Evolutionary conservation across 2,113 vertebrate species (phyloP), one percentile per base, ranked within the genome.

Genomic region (Carassius auratus): DNA sequence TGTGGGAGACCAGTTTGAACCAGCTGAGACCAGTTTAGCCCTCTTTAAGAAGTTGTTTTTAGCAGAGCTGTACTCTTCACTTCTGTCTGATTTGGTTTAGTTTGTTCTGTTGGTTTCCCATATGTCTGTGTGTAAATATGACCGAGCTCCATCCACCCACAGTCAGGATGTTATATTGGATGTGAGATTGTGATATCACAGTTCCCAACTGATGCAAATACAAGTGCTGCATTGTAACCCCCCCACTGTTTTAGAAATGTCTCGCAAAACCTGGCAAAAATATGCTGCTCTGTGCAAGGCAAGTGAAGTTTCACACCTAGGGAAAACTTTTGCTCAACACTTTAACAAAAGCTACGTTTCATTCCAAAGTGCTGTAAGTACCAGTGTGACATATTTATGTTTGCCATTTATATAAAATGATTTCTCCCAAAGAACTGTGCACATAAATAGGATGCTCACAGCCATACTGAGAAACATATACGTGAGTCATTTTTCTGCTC

Each of bases 201-300:
- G 76, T 84, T 73, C 55, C 59, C 75, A 82, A 48, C 45, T 73
- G 78, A 87, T 57, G 79, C 80, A 83, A 84, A 68, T 76, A 88
- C 85, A 88, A 87, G 75, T 73, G 23, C 76, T 78, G 59, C 50
- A 84, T 75, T 75, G 55, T 86, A 88, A 52, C 86, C n/a, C 84
- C 50, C 7, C 88, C 19, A 15, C 88, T 55, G 81, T 1, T 55
- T 84, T 73, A 23, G 10, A 74, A 57, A 76, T 83, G 81, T 48
- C 36, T 83, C 19, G 30, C 55, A 83, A 85, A 15, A 15, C 81
- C 77, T 82, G 80, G 48, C 33, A 45, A 71, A 59, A 82, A 78
- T 68, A 69, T 26, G 42, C 52, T 68, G 10, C 84, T 78, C 83
- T 73, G 77, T 81, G 48, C 23, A 50, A 84, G 45, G 66, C n/a